Evolutionary conservation across 2,888 invertebrate species (phyloP).

Genomic region (Drosophila demipolita): DNA sequence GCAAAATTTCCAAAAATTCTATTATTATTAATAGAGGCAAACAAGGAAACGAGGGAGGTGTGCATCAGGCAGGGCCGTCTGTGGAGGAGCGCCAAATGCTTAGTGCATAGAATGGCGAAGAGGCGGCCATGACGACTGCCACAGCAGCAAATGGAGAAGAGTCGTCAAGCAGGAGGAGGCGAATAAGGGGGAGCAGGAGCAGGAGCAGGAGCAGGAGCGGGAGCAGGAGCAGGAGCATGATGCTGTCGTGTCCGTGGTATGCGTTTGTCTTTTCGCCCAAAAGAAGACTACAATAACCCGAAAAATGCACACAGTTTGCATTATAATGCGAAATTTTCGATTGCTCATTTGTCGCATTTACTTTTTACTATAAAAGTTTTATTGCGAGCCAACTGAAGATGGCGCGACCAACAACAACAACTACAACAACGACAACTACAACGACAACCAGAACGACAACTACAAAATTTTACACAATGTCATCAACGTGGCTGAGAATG

Average conservation of each 20-base stretch:
- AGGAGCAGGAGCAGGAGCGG: background rate
- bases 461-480: constrained; percentile 77
- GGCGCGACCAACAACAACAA: constrained; percentile 37
- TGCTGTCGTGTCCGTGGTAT: constrained; percentile 50
- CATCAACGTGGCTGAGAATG: constrained; percentile 72
- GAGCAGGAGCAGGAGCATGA: constrained; percentile 14
- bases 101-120: constrained; percentile 21
- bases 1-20: constrained; percentile 77
- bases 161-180: constrained; percentile 10
- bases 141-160: constrained; percentile 14
- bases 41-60: background rate
- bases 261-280: constrained; percentile 68
- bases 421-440: background rate
- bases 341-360: constrained; percentile 83
- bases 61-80: background rate
- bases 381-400: constrained; percentile 59
- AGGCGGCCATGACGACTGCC: constrained; percentile 70
- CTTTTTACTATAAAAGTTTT: constrained; percentile 78
- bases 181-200: background rate
- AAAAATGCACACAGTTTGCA: constrained; percentile 81
- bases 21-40: constrained; percentile 75
- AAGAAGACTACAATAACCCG: constrained; percentile 73
- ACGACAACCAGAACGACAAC: constrained; percentile 48
- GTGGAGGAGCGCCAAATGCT: constrained; percentile 36
- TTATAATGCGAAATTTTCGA: constrained; percentile 82